phyloP scores from a whole-genome alignment of 2,113 vertebrate genomes.

The Zosterops hypoxanthus region DNA sequence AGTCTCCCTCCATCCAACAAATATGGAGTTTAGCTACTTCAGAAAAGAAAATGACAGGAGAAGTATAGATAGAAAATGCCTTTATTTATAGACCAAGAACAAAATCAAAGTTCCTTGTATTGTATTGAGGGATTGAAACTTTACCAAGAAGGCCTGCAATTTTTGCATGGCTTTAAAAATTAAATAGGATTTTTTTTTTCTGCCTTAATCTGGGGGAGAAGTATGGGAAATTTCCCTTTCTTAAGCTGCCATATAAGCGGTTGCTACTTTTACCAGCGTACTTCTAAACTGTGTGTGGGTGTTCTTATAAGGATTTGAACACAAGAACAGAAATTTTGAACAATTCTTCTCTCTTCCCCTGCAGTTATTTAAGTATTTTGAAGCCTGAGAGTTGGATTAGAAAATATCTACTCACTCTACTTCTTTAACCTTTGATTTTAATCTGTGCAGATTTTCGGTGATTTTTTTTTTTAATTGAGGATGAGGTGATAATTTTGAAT shows the following conservation, averaged over 20 bases:
- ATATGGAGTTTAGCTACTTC: not conserved
- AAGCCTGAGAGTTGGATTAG: not conserved
- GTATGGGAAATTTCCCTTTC: not conserved
- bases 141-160: not conserved
- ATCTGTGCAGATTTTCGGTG: not conserved
- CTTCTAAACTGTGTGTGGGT: not conserved
- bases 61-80: not conserved
- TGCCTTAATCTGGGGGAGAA: not conserved
- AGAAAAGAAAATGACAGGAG: not conserved
- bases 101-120: not conserved
- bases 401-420: not conserved
- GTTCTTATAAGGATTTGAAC: not conserved
- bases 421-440: not conserved
- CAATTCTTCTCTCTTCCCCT: not conserved
- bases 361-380: not conserved
- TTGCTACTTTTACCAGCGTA: not conserved
- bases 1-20: too few relatives aligned
- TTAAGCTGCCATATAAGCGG: not conserved
- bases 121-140: not conserved
- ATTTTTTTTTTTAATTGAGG: not conserved
- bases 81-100: not conserved
- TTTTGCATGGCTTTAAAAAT: not conserved
- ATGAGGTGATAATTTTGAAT: not conserved
- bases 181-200: not conserved
- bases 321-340: not conserved